Evolutionary conservation across 2,888 invertebrate species (phyloP).

Genomic region (Drosophila hamatofila): DNA sequence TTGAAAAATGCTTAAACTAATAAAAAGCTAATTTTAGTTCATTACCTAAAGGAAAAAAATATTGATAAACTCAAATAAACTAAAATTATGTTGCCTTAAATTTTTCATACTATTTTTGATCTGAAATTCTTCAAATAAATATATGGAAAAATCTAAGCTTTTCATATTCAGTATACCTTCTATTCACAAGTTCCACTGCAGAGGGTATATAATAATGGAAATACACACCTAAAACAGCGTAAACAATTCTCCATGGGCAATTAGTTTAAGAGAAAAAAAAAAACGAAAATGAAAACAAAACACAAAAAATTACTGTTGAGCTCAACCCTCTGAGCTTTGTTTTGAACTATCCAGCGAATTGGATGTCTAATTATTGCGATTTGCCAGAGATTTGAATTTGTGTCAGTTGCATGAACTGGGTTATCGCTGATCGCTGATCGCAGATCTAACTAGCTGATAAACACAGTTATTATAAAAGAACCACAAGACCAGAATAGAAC

Average conservation of each 20-base stretch:
- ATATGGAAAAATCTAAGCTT: too few relatives aligned
- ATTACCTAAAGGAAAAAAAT: too few relatives aligned
- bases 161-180: not conserved
- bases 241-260: constrained; percentile 43
- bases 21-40: too few relatives aligned
- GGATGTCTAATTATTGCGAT: constrained; percentile 64
- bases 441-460: constrained; percentile 55
- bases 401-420: constrained; percentile 66
- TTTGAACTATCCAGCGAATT: constrained; percentile 2
- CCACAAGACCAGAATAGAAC: constrained; percentile 28
- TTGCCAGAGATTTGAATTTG: constrained; percentile 51
- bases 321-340: constrained; percentile 5
- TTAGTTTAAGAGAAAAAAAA: constrained; percentile 23
- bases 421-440: constrained; percentile 57
- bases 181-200: not conserved
- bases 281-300: not conserved
- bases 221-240: constrained; percentile 26
- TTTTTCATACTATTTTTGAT: too few relatives aligned
- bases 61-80: too few relatives aligned
- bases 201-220: not conserved
- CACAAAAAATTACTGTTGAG: constrained; percentile 1
- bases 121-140: too few relatives aligned
- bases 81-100: too few relatives aligned
- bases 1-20: too few relatives aligned
- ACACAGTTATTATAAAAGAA: constrained; percentile 39